Evolutionary conservation across 2,888 invertebrate genomes (phyloP).

Genomic region (Physocephala rufipes): DNA sequence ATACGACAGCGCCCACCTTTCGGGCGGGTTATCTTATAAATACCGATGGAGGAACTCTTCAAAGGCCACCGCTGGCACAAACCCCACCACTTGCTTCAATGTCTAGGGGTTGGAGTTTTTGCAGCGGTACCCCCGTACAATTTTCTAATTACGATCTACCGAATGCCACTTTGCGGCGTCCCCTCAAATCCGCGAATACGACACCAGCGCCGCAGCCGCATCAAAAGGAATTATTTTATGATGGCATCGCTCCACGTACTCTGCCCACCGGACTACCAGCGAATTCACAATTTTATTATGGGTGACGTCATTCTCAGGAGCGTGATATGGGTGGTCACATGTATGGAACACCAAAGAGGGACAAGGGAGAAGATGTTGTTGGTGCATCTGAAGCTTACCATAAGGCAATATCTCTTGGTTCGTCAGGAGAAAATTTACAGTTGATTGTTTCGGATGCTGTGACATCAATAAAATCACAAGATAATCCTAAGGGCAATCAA

Average conservation of each 20-base stretch:
- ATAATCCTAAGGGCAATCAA: constrained; percentile 47
- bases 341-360: constrained; percentile 8
- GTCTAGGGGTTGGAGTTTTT: constrained; percentile 38
- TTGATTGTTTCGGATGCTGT: constrained; percentile 45
- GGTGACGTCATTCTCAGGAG: constrained; percentile 58
- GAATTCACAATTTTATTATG: constrained; percentile 63
- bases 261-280: constrained; percentile 63
- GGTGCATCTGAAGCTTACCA: constrained; percentile 24
- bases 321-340: constrained; percentile 35
- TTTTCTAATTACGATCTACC: constrained; percentile 44
- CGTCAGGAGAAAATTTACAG: constrained; percentile 28
- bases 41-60: constrained; percentile 56
- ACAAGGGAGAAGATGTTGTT: constrained; percentile 38
- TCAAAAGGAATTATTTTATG: constrained; percentile 59
- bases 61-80: constrained; percentile 55
- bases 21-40: constrained; percentile 62
- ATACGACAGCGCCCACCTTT: constrained; percentile 62
- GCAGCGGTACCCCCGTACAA: constrained; percentile 39
- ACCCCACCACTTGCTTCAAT: constrained; percentile 54
- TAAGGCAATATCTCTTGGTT: constrained; percentile 2
- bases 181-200: constrained; percentile 47
- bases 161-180: constrained; percentile 51
- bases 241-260: constrained; percentile 64
- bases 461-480: constrained; percentile 43
- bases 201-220: too few species aligned